These are phyloP conservation scores for Lasius platythorax DNA, from an alignment of 2,888 invertebrate species.

Conservation along the genomic window DNA sequence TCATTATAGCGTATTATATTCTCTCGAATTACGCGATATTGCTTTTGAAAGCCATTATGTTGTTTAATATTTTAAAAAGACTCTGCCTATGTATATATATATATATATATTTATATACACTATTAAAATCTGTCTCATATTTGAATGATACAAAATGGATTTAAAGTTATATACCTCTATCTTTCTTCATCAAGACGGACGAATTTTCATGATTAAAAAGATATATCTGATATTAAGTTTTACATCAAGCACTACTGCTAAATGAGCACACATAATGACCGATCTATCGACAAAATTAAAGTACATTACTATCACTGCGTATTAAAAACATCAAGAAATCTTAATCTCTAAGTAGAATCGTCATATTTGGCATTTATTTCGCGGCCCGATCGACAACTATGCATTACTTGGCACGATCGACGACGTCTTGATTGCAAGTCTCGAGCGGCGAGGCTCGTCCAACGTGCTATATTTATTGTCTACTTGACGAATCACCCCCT, in stretches of 20 bases:
- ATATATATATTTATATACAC: not conserved
- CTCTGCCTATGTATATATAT: too few relatives aligned
- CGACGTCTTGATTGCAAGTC: slow-evolving; percentile 64
- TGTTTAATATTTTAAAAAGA: not conserved
- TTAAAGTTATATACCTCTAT: not conserved
- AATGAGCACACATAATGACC: not conserved
- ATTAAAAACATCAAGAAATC: slow-evolving; percentile 1
- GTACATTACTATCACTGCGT: not conserved
- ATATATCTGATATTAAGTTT: not conserved
- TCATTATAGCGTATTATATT: slow-evolving; percentile 26
- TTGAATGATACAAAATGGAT: not conserved
- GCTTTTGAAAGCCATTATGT: not conserved
- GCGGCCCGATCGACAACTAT: slow-evolving; percentile 59
- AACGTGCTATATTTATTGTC: slow-evolving; percentile 61
- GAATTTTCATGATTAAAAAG: not conserved
- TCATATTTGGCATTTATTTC: slow-evolving; percentile 27
- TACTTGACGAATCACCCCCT: slow-evolving; percentile 21
- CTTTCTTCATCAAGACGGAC: not conserved
- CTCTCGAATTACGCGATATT: not conserved
- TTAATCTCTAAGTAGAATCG: slow-evolving; percentile 41
- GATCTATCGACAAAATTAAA: slow-evolving; percentile 21
- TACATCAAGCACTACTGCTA: not conserved
- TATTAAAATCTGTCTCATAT: not conserved
- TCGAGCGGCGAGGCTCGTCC: slow-evolving; percentile 41
- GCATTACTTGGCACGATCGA: slow-evolving; percentile 68